Evolutionary conservation across 2,797 vertebrate species (phyloP).

Genomic region (Pterois miles): DNA sequence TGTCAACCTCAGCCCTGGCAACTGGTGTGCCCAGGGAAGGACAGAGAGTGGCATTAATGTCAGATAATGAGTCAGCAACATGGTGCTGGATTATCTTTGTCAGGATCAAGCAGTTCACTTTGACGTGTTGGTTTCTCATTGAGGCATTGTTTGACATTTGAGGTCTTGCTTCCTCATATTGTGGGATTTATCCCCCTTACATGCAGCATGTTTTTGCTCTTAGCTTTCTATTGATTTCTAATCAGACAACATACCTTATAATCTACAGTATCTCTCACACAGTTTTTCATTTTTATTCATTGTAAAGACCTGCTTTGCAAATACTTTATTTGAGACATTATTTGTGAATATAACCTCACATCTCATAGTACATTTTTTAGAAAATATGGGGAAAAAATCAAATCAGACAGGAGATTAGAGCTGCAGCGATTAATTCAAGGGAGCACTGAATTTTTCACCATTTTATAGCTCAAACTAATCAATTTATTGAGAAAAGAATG

Average conservation of each 20-base stretch:
- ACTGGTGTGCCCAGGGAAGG: slow-evolving; percentile 85
- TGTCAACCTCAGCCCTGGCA: slow-evolving; percentile 88
- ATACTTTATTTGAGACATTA: background rate
- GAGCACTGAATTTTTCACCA: fast-evolving
- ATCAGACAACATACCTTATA: background rate
- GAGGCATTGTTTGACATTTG: background rate
- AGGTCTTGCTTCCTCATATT: background rate
- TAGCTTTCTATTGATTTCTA: background rate
- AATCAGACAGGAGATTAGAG: fast-evolving
- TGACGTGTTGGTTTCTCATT: background rate
- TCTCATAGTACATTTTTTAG: background rate
- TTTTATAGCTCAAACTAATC: too few relatives aligned
- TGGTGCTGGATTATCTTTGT: slow-evolving; percentile 22
- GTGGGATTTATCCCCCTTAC: background rate
- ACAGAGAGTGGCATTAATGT: slow-evolving; percentile 75
- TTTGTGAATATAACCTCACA: background rate
- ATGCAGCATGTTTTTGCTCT: background rate
- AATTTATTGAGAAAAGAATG: too few relatives aligned
- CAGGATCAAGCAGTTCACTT: slow-evolving; percentile 20
- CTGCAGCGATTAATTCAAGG: too few relatives aligned
- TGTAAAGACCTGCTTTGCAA: background rate
- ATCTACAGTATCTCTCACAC: background rate
- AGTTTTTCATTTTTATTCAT: background rate
- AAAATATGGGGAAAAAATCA: background rate
- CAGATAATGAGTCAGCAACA: slow-evolving; percentile 75